Base-by-base conservation (phyloP, 2,113 vertebrate species). In the Brachirus orientalis region DNA sequence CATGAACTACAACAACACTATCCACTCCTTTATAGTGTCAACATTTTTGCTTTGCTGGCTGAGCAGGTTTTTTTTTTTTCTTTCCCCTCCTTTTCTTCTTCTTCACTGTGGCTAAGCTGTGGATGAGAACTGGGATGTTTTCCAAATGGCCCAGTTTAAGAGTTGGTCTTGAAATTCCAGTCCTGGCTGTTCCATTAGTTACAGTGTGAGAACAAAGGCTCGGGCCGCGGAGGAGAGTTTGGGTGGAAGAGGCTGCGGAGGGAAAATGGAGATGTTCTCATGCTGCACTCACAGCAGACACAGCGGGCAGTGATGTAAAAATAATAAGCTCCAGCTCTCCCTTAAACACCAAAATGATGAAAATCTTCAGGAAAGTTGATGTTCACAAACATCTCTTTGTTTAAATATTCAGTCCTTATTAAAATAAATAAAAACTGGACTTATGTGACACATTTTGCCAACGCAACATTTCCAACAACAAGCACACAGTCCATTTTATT, bases 91-190 rank as follows among this genome's bases (percentile, higher is more conserved):
- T 52, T 1, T 17, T 35, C 8, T 20, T 11, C 28, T 28, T 28
- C 22, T 28, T 28, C 53, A 57, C 60, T 2, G 45, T 20, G 43
- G 68, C 28, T 76, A 71, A 86, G 71, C 79, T 3, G 20, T 5
- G 59, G 79, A 84, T 80, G 63, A 63, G 75, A 72, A 83, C 57
- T 52, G 72, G 79, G 74, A 85, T 57, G 44, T 64, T 76, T 48
- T 86, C 79, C 82, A 85, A 86, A 80, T 69, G 82, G 69, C 79
- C 83, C 69, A 75, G 53, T 85, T 86, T 83, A 56, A 48, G 50
- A 79, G 46, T 43, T 43, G 48, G 47, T 61, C 50, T 75, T 47
- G 11, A 72, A 65, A 79, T 71, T 74, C 72, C 77, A 64, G 64
- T 8, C 69, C 62, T 11, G 46, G 56, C 41, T 35, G 68, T 16